phyloP scores from a whole-genome alignment of 2,113 vertebrate genomes.

The Rhabdornis inornatus region DNA sequence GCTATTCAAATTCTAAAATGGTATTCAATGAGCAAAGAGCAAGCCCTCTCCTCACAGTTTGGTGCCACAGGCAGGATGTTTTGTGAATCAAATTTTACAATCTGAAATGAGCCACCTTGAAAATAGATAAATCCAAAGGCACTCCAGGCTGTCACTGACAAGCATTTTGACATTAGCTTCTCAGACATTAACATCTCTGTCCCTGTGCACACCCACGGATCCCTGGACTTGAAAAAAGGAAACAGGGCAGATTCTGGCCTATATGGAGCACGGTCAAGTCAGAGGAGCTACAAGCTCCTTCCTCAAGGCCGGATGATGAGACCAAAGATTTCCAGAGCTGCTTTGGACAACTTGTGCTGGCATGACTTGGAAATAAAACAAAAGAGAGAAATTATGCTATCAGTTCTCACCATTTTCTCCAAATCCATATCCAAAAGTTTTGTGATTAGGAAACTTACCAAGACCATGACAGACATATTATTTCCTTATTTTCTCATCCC shows the following conservation, averaged over 20 bases:
- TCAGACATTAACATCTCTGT: neutral
- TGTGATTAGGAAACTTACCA: neutral
- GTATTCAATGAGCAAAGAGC: neutral
- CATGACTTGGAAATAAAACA: neutral
- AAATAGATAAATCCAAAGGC: neutral
- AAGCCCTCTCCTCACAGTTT: neutral
- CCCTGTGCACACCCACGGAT: rapidly evolving
- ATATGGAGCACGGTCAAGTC: rapidly evolving
- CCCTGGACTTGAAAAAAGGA: neutral
- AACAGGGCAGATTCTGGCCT: neutral
- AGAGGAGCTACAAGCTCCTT: neutral
- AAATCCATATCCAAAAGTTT: neutral
- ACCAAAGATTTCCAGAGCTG: neutral
- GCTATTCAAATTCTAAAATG: neutral
- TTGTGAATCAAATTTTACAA: neutral
- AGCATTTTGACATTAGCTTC: neutral
- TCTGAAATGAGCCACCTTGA: neutral
- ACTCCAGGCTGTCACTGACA: neutral
- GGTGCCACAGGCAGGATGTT: neutral
- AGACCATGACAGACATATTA: neutral
- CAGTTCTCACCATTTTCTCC: neutral
- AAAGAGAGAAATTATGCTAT: neutral
- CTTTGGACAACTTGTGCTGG: neutral
- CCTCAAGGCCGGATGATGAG: neutral
- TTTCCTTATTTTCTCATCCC: neutral